These are phyloP conservation scores for Synanthedon myopaeformis DNA, from an alignment of 2,888 invertebrate genomes.

Conservation along the genomic window DNA sequence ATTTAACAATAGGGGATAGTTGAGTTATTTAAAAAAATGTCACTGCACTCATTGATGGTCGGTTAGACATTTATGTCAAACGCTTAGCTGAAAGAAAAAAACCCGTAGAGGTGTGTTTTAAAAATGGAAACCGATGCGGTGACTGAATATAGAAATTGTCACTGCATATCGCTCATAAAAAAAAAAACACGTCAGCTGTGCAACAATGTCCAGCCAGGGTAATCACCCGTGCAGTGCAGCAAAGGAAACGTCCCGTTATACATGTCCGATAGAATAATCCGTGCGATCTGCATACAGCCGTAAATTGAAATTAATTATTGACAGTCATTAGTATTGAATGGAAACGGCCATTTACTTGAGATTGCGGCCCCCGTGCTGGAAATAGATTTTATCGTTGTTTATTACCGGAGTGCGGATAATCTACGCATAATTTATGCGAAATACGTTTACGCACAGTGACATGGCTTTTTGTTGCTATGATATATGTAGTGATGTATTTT, in stretches of 20 bases:
- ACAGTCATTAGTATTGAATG: constrained; percentile 3
- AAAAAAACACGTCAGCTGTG: not conserved
- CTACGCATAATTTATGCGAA: not conserved
- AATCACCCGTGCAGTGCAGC: not conserved
- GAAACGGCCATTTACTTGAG: constrained; percentile 10
- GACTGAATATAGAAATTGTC: no score
- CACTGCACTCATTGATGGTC: no score
- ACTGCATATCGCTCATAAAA: no score
- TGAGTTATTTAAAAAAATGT: no score
- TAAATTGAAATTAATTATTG: constrained; percentile 13
- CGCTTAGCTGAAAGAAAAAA: no score
- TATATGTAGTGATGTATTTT: no score
- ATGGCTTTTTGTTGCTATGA: no score
- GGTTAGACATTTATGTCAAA: no score
- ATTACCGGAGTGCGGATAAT: constrained; percentile 1
- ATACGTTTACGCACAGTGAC: not conserved
- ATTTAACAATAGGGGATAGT: no score
- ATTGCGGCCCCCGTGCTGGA: constrained; percentile 11
- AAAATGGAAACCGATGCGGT: no score
- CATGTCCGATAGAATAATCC: not conserved
- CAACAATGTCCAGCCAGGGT: not conserved
- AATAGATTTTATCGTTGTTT: constrained; percentile 13
- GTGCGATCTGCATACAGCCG: constrained; percentile 1
- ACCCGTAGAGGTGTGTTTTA: no score
- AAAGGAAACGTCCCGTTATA: not conserved